A percentile compares a stretch with the other conserved stretches of the same genome.
These are phyloP conservation scores for Coelinius sp. DNA, from an alignment of 2,888 invertebrate genomes.

Conservation along the genomic window DNA sequence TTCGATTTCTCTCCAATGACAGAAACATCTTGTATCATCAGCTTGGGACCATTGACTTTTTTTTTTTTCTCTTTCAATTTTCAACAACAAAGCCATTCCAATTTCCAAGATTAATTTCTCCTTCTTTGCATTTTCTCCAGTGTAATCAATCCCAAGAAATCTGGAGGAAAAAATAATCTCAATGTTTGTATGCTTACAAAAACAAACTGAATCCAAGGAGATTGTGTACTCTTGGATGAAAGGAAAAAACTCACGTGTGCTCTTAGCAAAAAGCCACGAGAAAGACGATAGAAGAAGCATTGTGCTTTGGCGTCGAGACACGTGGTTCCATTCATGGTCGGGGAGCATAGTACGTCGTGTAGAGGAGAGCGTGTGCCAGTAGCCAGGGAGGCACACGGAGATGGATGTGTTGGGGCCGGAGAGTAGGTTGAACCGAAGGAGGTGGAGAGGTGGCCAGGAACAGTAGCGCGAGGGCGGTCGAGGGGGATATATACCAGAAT, in stretches of 20 bases:
- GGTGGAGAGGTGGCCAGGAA: slow-evolving; percentile 28
- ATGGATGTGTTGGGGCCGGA: slow-evolving; percentile 43
- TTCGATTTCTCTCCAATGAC: slow-evolving; percentile 9
- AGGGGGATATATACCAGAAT: slow-evolving; percentile 15
- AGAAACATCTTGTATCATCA: slow-evolving; percentile 4
- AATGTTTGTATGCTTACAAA: neutral
- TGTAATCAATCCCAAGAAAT: neutral
- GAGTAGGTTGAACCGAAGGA: slow-evolving; percentile 23
- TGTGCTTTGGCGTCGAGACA: slow-evolving; percentile 47
- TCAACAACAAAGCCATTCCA: too few species aligned
- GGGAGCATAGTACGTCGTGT: slow-evolving; percentile 14
- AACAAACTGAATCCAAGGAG: neutral
- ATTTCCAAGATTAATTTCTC: neutral
- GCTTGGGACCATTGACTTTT: neutral
- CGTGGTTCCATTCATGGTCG: slow-evolving; percentile 64
- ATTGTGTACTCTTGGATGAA: neutral
- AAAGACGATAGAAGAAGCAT: neutral
- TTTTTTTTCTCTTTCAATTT: too few species aligned
- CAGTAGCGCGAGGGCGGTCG: slow-evolving; percentile 31
- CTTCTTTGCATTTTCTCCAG: neutral
- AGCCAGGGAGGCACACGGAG: slow-evolving; percentile 35
- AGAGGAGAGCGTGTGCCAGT: slow-evolving; percentile 32
- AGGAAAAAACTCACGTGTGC: neutral
- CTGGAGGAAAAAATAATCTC: neutral
- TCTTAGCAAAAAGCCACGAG: neutral